Evolutionary conservation across 2,888 invertebrate genomes (phyloP), one percentile per base, ranked within the genome.

Genomic region (Drosophila villosipedis): DNA sequence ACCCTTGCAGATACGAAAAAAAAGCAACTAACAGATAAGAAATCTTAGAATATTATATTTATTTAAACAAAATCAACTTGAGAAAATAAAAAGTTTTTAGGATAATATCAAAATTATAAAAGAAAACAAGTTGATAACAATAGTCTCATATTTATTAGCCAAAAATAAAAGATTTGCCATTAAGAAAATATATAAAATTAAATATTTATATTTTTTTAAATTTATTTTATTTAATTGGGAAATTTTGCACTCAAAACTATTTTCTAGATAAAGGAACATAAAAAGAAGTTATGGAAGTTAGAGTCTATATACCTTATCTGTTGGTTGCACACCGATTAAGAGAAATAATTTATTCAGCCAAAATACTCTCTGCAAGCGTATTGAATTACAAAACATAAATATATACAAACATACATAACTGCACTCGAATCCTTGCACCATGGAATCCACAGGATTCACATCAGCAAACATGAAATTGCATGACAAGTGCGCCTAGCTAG

Each of bases 391-490:
- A 41, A 41, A 53, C 43, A 61, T 14, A 66, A 33, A 37, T 28
- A 37, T 64, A 31, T 31, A 31, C 7, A 58, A n/a, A 52, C 14
- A 62, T 37, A 66, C 47, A 55, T 53, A 74, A 37, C 43, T 54
- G 57, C 62, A 68, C 73, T 50, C 57, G 54, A 77, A 67, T 64
- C 49, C 59, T 52, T 16, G 69, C 54, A 68, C 14, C 52, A 30
- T 33, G 22, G 39, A 22, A 52, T 76, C 39, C 52, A 30, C 28
- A 43, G 49, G 28, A 66, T 53, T 62, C 67, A 53, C 63, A 58
- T 66, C 73, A 65, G 57, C 62, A 58, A 68, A 68, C 73, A 75
- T 75, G 82, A 68, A 76, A 84, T 67, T 67, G 84, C 78, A 62
- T 73, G 68, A 76, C 14, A 58, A 57, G 53, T 55, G 22, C 60